These are phyloP conservation scores for Corapipo altera DNA, from an alignment of 2,113 vertebrate genomes.

Conservation along the genomic window DNA sequence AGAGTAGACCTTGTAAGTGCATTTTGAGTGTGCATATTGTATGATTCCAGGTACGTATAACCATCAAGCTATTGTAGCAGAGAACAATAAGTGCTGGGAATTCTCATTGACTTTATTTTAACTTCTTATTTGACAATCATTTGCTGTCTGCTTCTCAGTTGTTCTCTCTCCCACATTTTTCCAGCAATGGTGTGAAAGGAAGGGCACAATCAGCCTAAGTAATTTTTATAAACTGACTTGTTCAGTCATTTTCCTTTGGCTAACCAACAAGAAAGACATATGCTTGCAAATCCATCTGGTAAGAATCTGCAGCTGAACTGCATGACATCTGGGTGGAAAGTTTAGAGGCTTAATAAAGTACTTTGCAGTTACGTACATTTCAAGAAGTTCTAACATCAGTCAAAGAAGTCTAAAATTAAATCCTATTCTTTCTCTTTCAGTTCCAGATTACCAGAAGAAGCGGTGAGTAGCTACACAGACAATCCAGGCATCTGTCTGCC, in stretches of 20 bases:
- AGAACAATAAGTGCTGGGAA: neutral
- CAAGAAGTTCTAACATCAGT: neutral
- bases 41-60: neutral
- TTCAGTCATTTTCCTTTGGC: neutral
- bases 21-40: neutral
- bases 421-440: neutral
- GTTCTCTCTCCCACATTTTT: neutral
- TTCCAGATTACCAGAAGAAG: neutral
- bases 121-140: neutral
- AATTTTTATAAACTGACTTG: neutral
- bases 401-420: neutral
- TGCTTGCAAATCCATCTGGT: neutral
- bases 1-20: neutral
- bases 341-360: neutral
- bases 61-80: neutral
- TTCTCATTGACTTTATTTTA: neutral
- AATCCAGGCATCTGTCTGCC: neutral
- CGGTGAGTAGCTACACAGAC: neutral
- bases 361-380: neutral
- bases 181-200: neutral
- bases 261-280: neutral
- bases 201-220: neutral
- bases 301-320: neutral
- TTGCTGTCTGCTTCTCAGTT: neutral
- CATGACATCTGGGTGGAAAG: neutral